Percentiles rank a stretch among this genome's conserved stretches.
Conservation (phyloP, 2,797 vertebrate genomes). For the Fringilla coelebs region DNA sequence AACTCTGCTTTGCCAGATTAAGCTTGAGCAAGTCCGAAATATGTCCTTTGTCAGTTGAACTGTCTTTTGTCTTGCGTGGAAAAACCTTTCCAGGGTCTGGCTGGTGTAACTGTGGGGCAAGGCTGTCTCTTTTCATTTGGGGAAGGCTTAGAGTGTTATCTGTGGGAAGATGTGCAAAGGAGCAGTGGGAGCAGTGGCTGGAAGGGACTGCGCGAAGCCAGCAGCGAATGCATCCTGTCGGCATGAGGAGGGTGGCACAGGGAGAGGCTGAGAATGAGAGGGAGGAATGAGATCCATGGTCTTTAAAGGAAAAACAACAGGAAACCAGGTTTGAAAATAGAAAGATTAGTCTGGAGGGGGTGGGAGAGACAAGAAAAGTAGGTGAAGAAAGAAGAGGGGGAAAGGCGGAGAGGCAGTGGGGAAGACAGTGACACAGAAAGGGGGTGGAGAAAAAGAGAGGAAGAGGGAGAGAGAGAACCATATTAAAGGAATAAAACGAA, state of each 20-base stretch:
- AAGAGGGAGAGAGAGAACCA: slow-evolving; percentile 51
- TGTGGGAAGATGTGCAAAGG: neutral
- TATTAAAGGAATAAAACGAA: slow-evolving; percentile 60
- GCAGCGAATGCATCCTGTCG: neutral
- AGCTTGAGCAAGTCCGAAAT: neutral
- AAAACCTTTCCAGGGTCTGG: neutral
- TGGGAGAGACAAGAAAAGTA: slow-evolving; percentile 24
- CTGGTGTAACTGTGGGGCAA: neutral
- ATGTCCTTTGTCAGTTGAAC: neutral
- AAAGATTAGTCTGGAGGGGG: slow-evolving; percentile 50
- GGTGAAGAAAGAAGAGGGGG: slow-evolving; percentile 38
- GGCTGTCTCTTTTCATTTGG: neutral
- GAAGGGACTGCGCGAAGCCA: neutral
- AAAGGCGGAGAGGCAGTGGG: slow-evolving; percentile 9
- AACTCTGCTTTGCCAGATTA: neutral
- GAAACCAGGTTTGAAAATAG: slow-evolving; percentile 52
- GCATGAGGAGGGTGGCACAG: neutral
- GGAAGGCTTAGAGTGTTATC: neutral
- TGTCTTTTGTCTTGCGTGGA: neutral
- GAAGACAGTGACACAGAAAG: slow-evolving; percentile 62
- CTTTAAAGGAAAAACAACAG: slow-evolving; percentile 36
- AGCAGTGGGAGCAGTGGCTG: neutral
- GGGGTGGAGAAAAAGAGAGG: slow-evolving; percentile 70
- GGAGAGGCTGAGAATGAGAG: neutral
- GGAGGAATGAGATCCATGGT: slow-evolving; percentile 5